A percentile compares a stretch with the other conserved stretches of the same genome.
Evolutionary conservation across 2,797 vertebrate species (phyloP).

Genomic region (Phylloscopus collybita): DNA sequence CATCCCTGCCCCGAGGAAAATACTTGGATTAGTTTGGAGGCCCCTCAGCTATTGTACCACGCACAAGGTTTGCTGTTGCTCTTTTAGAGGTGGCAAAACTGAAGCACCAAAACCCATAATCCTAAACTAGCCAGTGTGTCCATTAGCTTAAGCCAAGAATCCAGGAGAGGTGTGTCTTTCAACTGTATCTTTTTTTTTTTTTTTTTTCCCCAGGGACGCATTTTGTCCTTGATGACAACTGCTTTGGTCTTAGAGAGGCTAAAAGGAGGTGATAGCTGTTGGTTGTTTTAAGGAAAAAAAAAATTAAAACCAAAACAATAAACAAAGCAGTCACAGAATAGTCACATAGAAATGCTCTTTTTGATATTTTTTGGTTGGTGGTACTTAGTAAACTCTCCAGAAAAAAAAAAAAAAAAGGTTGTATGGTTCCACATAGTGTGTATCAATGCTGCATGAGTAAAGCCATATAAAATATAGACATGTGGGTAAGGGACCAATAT

Average conservation of each 20-base stretch:
- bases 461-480: background rate
- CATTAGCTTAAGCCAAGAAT: background rate
- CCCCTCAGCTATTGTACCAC: background rate
- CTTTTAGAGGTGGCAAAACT: background rate
- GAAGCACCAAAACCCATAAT: background rate
- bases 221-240: background rate
- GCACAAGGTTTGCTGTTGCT: rapidly evolving
- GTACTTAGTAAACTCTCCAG: background rate
- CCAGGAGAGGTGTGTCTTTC: background rate
- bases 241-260: background rate
- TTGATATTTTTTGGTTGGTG: background rate
- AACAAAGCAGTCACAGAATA: background rate
- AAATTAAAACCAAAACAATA: background rate
- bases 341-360: background rate
- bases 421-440: rapidly evolving
- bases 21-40: background rate
- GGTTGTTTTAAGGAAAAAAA: background rate
- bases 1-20: background rate
- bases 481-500: background rate
- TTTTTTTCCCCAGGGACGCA: background rate
- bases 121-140: background rate
- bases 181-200: background rate
- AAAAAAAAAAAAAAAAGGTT: too few relatives aligned
- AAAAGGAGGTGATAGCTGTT: background rate
- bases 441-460: background rate